Base-by-base conservation (phyloP, 2,113 vertebrate species). In the Lepisosteus oculatus region DNA sequence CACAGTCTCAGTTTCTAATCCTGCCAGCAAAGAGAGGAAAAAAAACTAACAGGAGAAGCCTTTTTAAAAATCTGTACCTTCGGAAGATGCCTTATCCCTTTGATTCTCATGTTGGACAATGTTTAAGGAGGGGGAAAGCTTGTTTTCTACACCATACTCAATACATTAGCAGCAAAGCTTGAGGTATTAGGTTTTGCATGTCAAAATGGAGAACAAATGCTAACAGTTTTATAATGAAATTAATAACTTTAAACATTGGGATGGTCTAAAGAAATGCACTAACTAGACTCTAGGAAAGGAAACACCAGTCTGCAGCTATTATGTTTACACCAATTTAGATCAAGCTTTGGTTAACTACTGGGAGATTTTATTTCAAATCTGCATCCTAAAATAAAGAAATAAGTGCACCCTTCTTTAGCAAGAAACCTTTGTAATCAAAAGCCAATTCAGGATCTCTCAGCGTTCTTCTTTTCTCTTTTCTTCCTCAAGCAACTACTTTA, bases 171-270 rank as follows among this genome's bases (percentile, higher is more conserved):
- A 93, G 90, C 91, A 90, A 90, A 89, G 88, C 90, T 94, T 97
- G 97, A 99, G 97, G 97, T 97, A 98, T 97, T 94, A 94, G 82
- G 92, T 96, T 93, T 92, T 93, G 92, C 90, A 92, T 41, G 95
- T 97, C 94, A 96, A 94, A 96, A 95, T 95, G 91, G 94, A 96
- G 94, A 95, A 89, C 93, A 90, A 95, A 96, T 90, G 93, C 94
- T 94, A 95, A 93, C 93, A 85, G 89, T 88, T 92, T 29, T 29
- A 90, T 93, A 90, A 90, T 75, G 87, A 89, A 87, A 88, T 91
- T 88, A 72, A 61, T 83, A 29, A 80, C 82, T 79, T 82, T 79
- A 77, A 82, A 63, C 79, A 80, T 72, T 73, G 74, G 57, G 74
- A 80, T 77, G 81, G 75, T 74, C 78, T 74, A 90, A 93, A 91